These are phyloP conservation scores for Nerophis lumbriciformis DNA, from an alignment of 2,113 vertebrate species.

Conservation along the genomic window DNA sequence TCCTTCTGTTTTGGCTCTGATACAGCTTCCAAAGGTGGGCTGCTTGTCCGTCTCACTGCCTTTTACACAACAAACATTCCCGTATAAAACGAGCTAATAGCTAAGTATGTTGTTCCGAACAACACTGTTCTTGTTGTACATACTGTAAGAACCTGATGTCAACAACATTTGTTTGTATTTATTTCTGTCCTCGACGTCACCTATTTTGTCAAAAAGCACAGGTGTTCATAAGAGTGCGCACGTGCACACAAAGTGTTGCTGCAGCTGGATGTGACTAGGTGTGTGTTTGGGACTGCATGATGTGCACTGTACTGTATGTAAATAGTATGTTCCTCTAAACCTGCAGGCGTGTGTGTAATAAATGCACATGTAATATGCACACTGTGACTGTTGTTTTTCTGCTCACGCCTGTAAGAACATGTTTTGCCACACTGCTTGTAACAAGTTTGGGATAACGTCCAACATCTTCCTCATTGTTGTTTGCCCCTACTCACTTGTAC, in stretches of 20 bases:
- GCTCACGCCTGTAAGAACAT: conserved; percentile 41
- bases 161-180: conserved; percentile 14
- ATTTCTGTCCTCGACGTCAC: not conserved
- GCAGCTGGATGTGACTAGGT: conserved; percentile 38
- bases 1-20: too few relatives aligned
- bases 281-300: conserved; percentile 54
- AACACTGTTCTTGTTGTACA: conserved; percentile 40
- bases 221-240: not conserved
- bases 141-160: conserved; percentile 31
- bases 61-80: conserved; percentile 13
- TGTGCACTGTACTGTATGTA: conserved; percentile 53
- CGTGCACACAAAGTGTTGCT: conserved; percentile 1
- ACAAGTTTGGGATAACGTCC: conserved; percentile 62
- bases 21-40: too few relatives aligned
- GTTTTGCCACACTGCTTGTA: conserved; percentile 53
- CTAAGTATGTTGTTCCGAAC: conserved; percentile 23
- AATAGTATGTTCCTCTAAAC: conserved; percentile 51
- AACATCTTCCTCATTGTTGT: conserved; percentile 68
- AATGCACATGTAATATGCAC: conserved; percentile 66
- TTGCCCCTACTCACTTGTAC: conserved; percentile 62
- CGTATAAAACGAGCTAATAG: not conserved
- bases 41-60: too few relatives aligned
- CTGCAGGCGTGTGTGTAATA: conserved; percentile 43
- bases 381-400: conserved; percentile 54
- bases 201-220: conserved; percentile 12